Base-by-base conservation (phyloP, 2,888 invertebrate species). In the Suillia variegata region DNA sequence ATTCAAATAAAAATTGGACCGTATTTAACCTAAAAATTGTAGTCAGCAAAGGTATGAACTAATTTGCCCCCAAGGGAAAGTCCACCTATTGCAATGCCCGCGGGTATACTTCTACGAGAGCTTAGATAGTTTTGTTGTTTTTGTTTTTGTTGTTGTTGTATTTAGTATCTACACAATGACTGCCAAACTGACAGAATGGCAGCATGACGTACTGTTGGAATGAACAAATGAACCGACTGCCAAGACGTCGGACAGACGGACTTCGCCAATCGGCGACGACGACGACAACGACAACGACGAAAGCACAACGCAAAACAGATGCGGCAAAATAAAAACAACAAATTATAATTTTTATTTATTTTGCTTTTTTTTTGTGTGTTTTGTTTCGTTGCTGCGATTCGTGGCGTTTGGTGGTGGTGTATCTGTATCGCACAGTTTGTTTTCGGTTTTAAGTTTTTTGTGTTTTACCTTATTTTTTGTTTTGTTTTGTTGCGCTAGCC, bases 381-480 rank as follows among this genome's bases (percentile, higher is more conserved):
- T 47, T 31, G 18, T 33, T 50, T 56, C 10, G 22, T 26, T 15
- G 17, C 31, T 49, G 6, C 24, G 10, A 10, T 15, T 20, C 42
- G 34, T 13, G 4, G 6, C 24, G 42, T 15, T n/a, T 62, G 64
- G 67, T 13, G 4, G n/a, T n/a, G n/a, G n/a, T n/a, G n/a, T n/a
- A n/a, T n/a, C n/a, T n/a, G n/a, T n/a, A n/a, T n/a, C n/a, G n/a
- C n/a, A n/a, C n/a, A n/a, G n/a, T n/a, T n/a, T n/a, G n/a, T n/a
- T n/a, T n/a, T n/a, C n/a, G n/a, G n/a, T n/a, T n/a, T n/a, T n/a
- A n/a, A n/a, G n/a, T n/a, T n/a, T n/a, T n/a, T n/a, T n/a, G n/a
- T n/a, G n/a, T n/a, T n/a, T n/a, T n/a, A n/a, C n/a, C n/a, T n/a
- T n/a, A n/a, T n/a, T n/a, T n/a, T n/a, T n/a, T n/a, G n/a, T n/a